Evolutionary conservation across 2,888 invertebrate species (phyloP).

Genomic region (Cylindroiulus punctatus): DNA sequence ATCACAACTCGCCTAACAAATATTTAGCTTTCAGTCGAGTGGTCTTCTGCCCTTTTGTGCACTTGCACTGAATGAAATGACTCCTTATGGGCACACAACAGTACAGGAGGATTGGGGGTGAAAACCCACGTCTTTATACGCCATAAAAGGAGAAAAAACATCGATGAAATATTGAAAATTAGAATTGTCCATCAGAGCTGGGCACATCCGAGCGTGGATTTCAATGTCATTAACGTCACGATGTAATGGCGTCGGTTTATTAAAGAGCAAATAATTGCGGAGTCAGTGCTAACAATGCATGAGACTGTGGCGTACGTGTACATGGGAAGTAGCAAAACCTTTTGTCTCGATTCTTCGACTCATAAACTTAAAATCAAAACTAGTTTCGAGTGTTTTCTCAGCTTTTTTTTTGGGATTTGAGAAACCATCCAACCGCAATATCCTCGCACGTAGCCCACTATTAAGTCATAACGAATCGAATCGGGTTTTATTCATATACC

Average conservation of each 20-base stretch:
- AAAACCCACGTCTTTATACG: conserved; percentile 14
- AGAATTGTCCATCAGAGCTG: not conserved
- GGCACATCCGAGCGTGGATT: too few relatives aligned
- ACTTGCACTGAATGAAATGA: conserved; percentile 45
- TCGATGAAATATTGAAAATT: conserved; percentile 5
- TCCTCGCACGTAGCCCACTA: not conserved
- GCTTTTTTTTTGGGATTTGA: not conserved
- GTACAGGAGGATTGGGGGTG: not conserved
- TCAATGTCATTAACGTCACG: not conserved
- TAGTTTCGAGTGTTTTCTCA: not conserved
- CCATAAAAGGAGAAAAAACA: not conserved
- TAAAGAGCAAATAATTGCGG: not conserved
- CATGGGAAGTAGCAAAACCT: not conserved
- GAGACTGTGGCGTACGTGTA: not conserved
- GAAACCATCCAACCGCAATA: conserved; percentile 3
- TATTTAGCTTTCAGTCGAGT: conserved; percentile 53
- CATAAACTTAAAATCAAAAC: too few relatives aligned
- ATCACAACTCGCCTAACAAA: conserved; percentile 51
- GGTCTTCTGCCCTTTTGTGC: conserved; percentile 52
- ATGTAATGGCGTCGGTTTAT: not conserved
- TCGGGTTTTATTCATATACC: conserved; percentile 26
- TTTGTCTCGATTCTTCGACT: not conserved
- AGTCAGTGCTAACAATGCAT: too few relatives aligned
- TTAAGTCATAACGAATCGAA: not conserved
- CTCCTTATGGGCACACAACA: conserved; percentile 45